phyloP scores from a whole-genome alignment of 1,140 invertebrate genomes.

The Drosophila prosaltans region DNA sequence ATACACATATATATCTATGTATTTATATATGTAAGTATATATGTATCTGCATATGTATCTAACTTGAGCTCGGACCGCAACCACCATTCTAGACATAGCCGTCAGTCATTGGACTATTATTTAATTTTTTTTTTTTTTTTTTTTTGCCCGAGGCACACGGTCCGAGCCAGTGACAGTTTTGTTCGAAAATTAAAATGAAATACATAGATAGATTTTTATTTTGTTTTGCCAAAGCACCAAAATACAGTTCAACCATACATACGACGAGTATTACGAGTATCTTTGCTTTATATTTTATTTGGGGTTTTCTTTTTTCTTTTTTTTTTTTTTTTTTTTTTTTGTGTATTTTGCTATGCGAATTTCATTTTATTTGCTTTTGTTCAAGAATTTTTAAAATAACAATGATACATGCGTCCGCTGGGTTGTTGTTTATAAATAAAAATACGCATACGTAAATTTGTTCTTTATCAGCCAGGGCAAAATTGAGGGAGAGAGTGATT shows the following conservation, averaged over 20 bases:
- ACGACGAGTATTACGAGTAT: constrained; percentile 59
- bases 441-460: constrained; percentile 78
- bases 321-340: constrained; percentile 18
- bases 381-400: constrained; percentile 77
- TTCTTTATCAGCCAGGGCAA: constrained; percentile 60
- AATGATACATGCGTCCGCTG: constrained; percentile 76
- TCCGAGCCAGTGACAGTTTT: constrained; percentile 35
- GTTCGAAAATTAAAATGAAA: constrained; percentile 43
- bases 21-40: not conserved
- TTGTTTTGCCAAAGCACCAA: constrained; percentile 46
- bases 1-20: not conserved
- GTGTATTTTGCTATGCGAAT: constrained; percentile 28
- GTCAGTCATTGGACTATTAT: constrained; percentile 75
- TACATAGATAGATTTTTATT: constrained; percentile 11
- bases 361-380: constrained; percentile 66
- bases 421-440: constrained; percentile 78
- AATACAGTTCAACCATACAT: constrained; percentile 61
- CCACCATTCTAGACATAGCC: constrained; percentile 42
- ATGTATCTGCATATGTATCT: not conserved
- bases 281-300: constrained; percentile 37
- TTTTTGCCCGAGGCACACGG: constrained; percentile 44
- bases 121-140: constrained; percentile 54
- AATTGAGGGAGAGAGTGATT: constrained; percentile 18
- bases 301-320: constrained; percentile 29
- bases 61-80: constrained; percentile 8